Evolutionary conservation across 2,797 vertebrate species (phyloP).

Genomic region (Coranthus polyacanthus): DNA sequence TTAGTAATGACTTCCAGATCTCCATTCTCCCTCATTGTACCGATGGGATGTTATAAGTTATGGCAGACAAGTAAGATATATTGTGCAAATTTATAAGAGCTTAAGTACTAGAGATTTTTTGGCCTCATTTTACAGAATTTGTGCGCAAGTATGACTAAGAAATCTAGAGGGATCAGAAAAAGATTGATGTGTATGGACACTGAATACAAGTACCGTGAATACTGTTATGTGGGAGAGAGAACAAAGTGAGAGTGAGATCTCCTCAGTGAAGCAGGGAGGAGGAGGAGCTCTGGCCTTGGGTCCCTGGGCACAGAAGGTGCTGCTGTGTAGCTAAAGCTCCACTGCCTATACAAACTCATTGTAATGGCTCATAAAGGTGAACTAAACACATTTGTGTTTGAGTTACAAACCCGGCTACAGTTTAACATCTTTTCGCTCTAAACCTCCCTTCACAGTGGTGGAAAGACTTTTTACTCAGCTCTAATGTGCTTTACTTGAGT

Average conservation of each 20-base stretch:
- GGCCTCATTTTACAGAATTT: slow-evolving; percentile 32
- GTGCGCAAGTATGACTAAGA: slow-evolving; percentile 28
- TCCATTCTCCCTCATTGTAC: slow-evolving; percentile 36
- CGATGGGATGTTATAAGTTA: slow-evolving; percentile 46
- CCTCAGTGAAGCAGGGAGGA: slow-evolving; percentile 58
- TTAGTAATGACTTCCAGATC: slow-evolving; percentile 80
- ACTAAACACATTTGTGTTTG: slow-evolving; percentile 16
- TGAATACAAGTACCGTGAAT: slow-evolving; percentile 31
- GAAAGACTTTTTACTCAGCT: neutral
- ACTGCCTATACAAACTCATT: slow-evolving; percentile 54
- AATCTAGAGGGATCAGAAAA: slow-evolving; percentile 25
- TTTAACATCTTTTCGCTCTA: slow-evolving; percentile 8
- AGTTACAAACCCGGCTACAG: slow-evolving; percentile 13
- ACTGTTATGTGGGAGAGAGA: slow-evolving; percentile 52
- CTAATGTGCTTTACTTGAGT: neutral
- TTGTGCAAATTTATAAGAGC: slow-evolving; percentile 35
- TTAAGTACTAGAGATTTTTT: slow-evolving; percentile 36
- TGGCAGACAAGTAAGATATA: slow-evolving; percentile 47
- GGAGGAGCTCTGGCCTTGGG: slow-evolving; percentile 90
- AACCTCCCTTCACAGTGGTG: neutral
- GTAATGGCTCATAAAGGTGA: slow-evolving; percentile 27
- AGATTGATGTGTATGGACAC: slow-evolving; percentile 39
- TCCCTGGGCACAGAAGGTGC: slow-evolving; percentile 93
- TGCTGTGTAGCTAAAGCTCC: slow-evolving; percentile 69
- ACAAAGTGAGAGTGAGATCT: slow-evolving; percentile 60